Percentiles rank a stretch among this genome's conserved stretches.
Conservation (phyloP, 1,140 invertebrate species). For the Drosophila burlai region DNA sequence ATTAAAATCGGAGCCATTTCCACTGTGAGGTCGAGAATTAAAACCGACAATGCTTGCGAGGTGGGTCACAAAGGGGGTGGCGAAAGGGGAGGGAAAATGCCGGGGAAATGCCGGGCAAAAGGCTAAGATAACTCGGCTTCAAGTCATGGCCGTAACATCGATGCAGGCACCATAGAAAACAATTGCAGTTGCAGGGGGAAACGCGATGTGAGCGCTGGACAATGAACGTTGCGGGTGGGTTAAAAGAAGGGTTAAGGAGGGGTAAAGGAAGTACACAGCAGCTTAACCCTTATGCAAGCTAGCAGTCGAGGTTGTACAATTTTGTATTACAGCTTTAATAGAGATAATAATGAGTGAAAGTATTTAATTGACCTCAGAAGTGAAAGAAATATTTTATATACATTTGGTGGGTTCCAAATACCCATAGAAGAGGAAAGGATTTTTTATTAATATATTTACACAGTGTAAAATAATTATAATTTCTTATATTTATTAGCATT, state of each 20-base stretch:
- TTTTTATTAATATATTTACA: too few species aligned
- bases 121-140: constrained; percentile 56
- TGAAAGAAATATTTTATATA: background rate
- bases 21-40: constrained; percentile 55
- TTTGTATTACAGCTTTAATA: background rate
- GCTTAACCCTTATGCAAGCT: background rate
- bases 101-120: constrained; percentile 8
- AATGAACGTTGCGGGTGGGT: constrained; percentile 37
- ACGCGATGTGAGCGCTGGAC: constrained; percentile 34
- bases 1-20: constrained; percentile 72
- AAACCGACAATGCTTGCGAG: constrained; percentile 32
- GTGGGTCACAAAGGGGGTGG: background rate
- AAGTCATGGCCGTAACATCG: constrained; percentile 72
- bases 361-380: background rate
- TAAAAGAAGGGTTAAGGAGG: background rate
- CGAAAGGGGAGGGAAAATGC: background rate
- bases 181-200: constrained; percentile 60
- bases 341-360: background rate
- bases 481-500: too few species aligned
- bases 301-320: background rate
- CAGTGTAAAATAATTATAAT: too few species aligned
- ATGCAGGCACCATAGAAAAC: constrained; percentile 65
- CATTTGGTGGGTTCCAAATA: background rate
- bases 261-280: too few species aligned
- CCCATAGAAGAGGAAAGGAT: background rate